These are phyloP conservation scores for Oedothorax gibbosus DNA, from an alignment of 1,140 invertebrate genomes.

Conservation along the genomic window DNA sequence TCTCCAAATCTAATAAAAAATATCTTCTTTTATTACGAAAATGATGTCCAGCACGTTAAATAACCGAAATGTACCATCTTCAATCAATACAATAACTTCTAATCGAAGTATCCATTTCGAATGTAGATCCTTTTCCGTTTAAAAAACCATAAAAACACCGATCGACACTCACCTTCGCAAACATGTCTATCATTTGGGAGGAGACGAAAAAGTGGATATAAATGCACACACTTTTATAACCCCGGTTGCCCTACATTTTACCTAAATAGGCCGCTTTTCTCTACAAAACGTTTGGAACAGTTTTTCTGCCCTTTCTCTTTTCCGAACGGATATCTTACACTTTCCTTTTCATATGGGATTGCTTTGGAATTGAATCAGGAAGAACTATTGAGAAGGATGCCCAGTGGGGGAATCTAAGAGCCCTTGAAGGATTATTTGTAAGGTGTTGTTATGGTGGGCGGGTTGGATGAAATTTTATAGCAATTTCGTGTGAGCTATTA, in stretches of 20 bases:
- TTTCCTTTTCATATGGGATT: constrained; percentile 12
- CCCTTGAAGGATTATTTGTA: background rate
- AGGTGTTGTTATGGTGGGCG: no score
- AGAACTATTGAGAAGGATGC: background rate
- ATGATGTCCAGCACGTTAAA: no score
- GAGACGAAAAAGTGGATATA: constrained; percentile 39
- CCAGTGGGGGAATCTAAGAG: background rate
- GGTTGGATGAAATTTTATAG: no score
- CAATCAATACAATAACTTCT: no score
- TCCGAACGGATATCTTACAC: constrained; percentile 1
- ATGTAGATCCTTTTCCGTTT: no score
- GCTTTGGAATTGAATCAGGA: constrained; percentile 22
- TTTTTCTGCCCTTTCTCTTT: background rate
- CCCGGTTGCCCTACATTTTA: constrained; percentile 45
- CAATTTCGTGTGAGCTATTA: no score
- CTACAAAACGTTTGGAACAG: constrained; percentile 17
- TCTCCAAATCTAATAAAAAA: background rate
- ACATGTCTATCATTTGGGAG: constrained; percentile 45
- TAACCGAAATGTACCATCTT: no score
- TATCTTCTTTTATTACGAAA: no score
- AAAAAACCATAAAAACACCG: no score
- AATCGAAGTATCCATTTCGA: no score
- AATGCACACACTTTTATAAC: constrained; percentile 50
- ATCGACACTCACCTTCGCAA: constrained; percentile 32
- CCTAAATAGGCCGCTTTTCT: constrained; percentile 43